phyloP scores from a whole-genome alignment of 2,888 invertebrate genomes.

The Diplolepis rosae region DNA sequence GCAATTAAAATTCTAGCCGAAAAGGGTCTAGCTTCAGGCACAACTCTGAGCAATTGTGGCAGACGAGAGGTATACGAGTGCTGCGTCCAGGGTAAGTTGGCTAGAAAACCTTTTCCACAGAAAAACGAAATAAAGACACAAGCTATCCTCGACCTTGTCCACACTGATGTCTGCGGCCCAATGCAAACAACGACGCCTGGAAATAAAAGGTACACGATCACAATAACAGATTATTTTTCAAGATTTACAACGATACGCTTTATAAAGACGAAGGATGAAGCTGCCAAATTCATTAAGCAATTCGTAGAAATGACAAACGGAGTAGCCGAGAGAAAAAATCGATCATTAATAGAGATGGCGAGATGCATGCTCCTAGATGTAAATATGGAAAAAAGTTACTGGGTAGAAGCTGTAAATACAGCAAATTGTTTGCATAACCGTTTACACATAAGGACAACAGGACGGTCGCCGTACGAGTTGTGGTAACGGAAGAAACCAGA shows the following conservation, averaged over 20 bases:
- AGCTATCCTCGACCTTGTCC: slow-evolving; percentile 42
- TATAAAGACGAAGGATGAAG: slow-evolving; percentile 40
- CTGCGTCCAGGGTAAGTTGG: slow-evolving; percentile 53
- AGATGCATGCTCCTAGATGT: slow-evolving; percentile 31
- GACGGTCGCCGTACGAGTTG: no score
- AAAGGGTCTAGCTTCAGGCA: slow-evolving; percentile 45
- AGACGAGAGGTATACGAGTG: slow-evolving; percentile 45
- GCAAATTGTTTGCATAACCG: no score
- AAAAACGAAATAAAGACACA: slow-evolving; percentile 37
- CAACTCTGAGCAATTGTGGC: slow-evolving; percentile 45
- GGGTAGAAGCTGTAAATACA: no score
- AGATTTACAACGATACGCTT: slow-evolving; percentile 41
- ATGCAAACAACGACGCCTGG: slow-evolving; percentile 48
- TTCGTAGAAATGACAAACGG: slow-evolving; percentile 40
- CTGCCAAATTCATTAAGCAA: slow-evolving; percentile 18
- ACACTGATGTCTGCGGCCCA: slow-evolving; percentile 55
- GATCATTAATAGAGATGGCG: slow-evolving; percentile 35
- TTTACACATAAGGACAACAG: no score
- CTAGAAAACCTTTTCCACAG: slow-evolving; percentile 48
- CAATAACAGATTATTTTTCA: slow-evolving; percentile 46
- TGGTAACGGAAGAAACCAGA: no score
- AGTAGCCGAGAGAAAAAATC: no score
- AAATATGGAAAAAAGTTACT: no score
- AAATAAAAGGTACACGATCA: slow-evolving; percentile 47
- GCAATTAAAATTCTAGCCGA: slow-evolving; percentile 42